Evolutionary conservation across 2,888 invertebrate species (phyloP).

Genomic region (Sesia apiformis): DNA sequence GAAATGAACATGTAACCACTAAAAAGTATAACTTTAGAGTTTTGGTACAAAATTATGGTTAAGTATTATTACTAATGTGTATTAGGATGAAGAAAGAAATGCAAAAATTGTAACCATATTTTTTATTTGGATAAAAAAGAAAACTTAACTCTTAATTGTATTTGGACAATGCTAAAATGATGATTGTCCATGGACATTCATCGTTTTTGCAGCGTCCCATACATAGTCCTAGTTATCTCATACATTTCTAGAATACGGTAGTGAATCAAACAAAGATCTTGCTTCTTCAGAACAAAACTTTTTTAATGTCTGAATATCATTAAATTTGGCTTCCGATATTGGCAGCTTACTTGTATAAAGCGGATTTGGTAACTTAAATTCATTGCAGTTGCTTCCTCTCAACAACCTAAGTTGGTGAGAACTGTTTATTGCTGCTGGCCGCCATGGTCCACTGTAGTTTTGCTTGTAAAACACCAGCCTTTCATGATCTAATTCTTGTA

Average conservation of each 20-base stretch:
- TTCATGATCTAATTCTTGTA: not conserved
- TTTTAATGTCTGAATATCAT: not conserved
- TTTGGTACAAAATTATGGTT: too few relatives aligned
- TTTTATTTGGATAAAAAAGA: too few relatives aligned
- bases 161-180: too few relatives aligned
- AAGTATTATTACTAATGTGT: too few relatives aligned
- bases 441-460: not conserved
- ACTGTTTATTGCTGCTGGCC: not conserved
- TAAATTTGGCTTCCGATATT: not conserved
- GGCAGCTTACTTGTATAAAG: not conserved
- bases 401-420: not conserved
- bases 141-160: too few relatives aligned
- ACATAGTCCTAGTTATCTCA: constrained; percentile 1
- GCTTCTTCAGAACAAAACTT: not conserved
- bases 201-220: not conserved
- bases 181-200: too few relatives aligned
- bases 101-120: too few relatives aligned
- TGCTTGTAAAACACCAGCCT: not conserved
- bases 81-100: too few relatives aligned
- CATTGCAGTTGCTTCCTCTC: not conserved
- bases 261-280: not conserved
- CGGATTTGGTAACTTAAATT: not conserved
- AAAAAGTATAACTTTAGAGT: too few relatives aligned
- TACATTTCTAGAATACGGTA: not conserved
- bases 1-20: too few relatives aligned